Percentiles rank a stretch among this genome's conserved stretches.
Conservation (phyloP, 2,113 vertebrate genomes). For the Epinephelus lanceolatus region DNA sequence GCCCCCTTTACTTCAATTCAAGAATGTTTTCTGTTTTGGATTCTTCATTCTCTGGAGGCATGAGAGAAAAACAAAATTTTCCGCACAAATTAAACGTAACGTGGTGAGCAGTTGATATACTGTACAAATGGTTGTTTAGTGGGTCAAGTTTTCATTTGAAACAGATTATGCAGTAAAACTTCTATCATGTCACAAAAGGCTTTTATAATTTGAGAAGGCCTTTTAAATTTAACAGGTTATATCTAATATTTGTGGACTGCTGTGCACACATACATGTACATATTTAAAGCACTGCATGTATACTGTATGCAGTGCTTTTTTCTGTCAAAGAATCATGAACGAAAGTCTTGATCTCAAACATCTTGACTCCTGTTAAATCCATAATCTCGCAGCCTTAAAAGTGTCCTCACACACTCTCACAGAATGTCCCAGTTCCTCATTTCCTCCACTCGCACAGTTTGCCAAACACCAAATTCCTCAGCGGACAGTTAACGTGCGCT, state of each 20-base stretch:
- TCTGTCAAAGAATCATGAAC: neutral
- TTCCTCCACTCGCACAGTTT: neutral
- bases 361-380: constrained; percentile 15
- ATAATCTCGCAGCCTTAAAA: constrained; percentile 8
- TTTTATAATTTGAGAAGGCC: neutral
- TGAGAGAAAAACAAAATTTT: too few species aligned
- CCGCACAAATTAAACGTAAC: too few species aligned
- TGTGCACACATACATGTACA: too few species aligned
- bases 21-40: too few species aligned
- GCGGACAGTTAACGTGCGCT: neutral
- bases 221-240: neutral
- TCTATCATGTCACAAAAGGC: neutral
- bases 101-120: too few species aligned
- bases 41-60: too few species aligned
- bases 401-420: constrained; percentile 7
- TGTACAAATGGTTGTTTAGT: too few species aligned
- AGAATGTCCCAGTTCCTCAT: neutral
- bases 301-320: neutral
- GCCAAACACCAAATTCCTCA: constrained; percentile 23
- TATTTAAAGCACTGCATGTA: neutral
- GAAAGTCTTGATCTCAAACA: neutral
- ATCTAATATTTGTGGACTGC: neutral
- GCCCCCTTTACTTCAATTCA: too few species aligned
- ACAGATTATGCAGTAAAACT: neutral
- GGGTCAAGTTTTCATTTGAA: too few species aligned